Evolutionary conservation across 2,113 vertebrate genomes (phyloP).

Genomic region (Cichladusa arquata): DNA sequence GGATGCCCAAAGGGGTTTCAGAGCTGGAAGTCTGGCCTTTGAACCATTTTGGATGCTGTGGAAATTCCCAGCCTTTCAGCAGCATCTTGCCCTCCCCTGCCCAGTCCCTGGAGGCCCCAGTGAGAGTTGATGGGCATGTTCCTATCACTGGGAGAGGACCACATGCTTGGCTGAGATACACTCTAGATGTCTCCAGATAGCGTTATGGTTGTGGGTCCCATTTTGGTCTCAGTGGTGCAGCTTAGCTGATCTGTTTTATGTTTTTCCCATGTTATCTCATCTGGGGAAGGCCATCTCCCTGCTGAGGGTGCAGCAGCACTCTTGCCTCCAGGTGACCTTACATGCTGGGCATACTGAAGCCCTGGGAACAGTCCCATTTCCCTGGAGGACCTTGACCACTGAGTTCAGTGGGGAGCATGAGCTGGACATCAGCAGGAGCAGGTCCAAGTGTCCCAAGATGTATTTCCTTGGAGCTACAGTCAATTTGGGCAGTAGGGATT

Average conservation of each 20-base stretch:
- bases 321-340: neutral
- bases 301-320: neutral
- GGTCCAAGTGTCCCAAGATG: neutral
- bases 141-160: neutral
- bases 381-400: neutral
- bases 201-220: neutral
- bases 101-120: neutral
- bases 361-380: fast-evolving
- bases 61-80: neutral
- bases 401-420: neutral
- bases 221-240: neutral
- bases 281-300: neutral
- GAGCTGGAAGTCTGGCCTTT: neutral
- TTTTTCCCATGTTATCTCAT: neutral
- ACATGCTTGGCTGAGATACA: fast-evolving
- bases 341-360: neutral
- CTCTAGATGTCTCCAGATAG: neutral
- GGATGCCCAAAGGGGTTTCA: neutral
- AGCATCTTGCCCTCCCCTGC: neutral
- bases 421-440: neutral
- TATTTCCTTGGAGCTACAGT: neutral
- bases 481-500: neutral
- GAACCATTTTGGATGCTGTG: neutral
- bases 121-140: neutral
- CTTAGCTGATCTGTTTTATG: neutral